Evolutionary conservation across 2,888 invertebrate genomes (phyloP).

Genomic region (Chouioia cunea): DNA sequence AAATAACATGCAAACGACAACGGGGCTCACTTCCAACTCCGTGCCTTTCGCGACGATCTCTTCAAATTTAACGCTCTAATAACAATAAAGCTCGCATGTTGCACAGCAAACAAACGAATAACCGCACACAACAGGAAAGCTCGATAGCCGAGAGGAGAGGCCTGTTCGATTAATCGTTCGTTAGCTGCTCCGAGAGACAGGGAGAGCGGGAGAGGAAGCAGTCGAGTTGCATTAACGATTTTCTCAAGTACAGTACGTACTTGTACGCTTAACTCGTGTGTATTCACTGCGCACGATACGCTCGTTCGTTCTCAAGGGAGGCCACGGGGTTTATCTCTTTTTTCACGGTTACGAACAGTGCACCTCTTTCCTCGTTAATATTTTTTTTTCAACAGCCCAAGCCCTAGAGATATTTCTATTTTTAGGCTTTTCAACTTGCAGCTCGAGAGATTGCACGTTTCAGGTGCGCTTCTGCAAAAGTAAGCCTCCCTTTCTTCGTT

Average conservation of each 20-base stretch:
- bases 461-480: too few species aligned
- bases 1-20: too few species aligned
- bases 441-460: too few species aligned
- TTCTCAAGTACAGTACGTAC: not conserved
- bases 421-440: too few species aligned
- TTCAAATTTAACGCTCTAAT: too few species aligned
- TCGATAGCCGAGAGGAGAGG: not conserved
- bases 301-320: conserved; percentile 3
- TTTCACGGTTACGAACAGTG: not conserved
- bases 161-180: conserved; percentile 4
- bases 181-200: not conserved
- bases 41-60: too few species aligned
- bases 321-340: not conserved
- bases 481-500: too few species aligned
- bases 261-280: not conserved
- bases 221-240: not conserved
- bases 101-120: too few species aligned
- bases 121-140: too few species aligned
- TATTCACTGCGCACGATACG: conserved; percentile 3
- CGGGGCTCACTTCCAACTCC: too few species aligned
- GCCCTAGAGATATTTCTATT: too few species aligned
- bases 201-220: not conserved
- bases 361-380: not conserved
- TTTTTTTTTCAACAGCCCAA: not conserved
- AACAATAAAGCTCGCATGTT: too few species aligned